These are phyloP conservation scores for Luidia sarsii DNA, from an alignment of 53 echinoderm and acorn worm genomes.

Conservation along the genomic window DNA sequence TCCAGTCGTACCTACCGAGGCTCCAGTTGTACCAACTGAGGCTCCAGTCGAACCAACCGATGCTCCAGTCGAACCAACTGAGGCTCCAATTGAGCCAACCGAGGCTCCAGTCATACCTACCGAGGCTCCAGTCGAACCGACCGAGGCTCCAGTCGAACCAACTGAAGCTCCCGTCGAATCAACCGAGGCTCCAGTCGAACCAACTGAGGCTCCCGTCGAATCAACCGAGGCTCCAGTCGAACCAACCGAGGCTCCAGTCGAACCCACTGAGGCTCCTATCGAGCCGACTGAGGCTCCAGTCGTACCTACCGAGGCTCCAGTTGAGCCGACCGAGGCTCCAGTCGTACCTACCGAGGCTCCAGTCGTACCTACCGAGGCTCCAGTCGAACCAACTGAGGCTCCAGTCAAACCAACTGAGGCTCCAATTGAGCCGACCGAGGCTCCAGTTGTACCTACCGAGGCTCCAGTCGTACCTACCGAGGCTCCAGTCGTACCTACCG, in stretches of 20 bases:
- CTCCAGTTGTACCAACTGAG: conserved; percentile 19
- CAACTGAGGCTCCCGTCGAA: conserved; percentile 6
- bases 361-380: not conserved
- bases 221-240: not conserved
- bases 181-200: not conserved
- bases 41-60: conserved; percentile 9
- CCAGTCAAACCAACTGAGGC: not conserved
- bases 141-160: not conserved
- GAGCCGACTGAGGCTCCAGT: not conserved
- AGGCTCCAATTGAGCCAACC: not conserved
- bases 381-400: not conserved
- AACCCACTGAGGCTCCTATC: not conserved
- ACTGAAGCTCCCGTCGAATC: conserved; percentile 1
- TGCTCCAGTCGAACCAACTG: conserved; percentile 5
- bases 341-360: not conserved
- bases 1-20: conserved; percentile 2
- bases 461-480: not conserved
- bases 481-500: not conserved
- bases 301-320: conserved; percentile 7
- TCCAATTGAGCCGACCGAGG: too few species aligned
- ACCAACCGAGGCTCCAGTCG: conserved; percentile 3
- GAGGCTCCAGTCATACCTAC: not conserved
- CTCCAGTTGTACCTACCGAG: not conserved
- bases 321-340: not conserved
- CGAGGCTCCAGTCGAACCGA: not conserved